Base-by-base conservation (phyloP, 2,797 vertebrate species). In the Centropyge bicolor region DNA sequence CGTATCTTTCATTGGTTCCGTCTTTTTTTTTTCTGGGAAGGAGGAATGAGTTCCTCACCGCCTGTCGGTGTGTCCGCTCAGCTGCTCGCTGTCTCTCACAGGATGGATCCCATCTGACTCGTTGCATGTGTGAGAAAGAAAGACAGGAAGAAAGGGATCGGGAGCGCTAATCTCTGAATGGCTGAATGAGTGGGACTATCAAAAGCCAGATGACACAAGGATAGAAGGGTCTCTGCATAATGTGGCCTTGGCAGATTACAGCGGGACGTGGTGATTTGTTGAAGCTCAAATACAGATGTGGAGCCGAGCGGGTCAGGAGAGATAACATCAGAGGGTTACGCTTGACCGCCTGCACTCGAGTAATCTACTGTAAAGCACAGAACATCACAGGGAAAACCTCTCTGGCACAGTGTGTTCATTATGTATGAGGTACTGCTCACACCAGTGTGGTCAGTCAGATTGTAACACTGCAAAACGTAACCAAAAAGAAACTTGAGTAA, bases 271-370 rank as follows among this genome's bases (percentile, higher is more conserved):
- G 73, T 72, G 82, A 93, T 91, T 91, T 86, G 80, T 82, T 70
- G 68, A 52, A 81, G 85, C 85, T 86, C 87, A 76, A 54, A 79
- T 83, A 65, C 87, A 92, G 86, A 89, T 91, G 90, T 89, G 87
- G 56, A 66, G 66, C 73, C 19, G 70, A 80, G 65, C 38, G 66
- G 35, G 67, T 35, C 64, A 69, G 66, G 66, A 31, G 63, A 72
- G 86, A 87, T 88, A 70, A 82, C 84, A 84, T 66, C 69, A 43
- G 41, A 57, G 82, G 62, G 82, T 91, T 84, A 81, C 22, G 22
- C 51, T 60, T 80, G 83, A 86, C 66, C n/a, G 11, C 48, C 12
- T 83, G 75, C 74, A 82, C 76, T 91, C 78, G 48, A 74, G 78
- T 89, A 84, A 91, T 92, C 85, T 84, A 38, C 69, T 70, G 70